These are phyloP conservation scores for Pantherophis vulpinus DNA, from an alignment of 2,797 vertebrate species.

Conservation along the genomic window DNA sequence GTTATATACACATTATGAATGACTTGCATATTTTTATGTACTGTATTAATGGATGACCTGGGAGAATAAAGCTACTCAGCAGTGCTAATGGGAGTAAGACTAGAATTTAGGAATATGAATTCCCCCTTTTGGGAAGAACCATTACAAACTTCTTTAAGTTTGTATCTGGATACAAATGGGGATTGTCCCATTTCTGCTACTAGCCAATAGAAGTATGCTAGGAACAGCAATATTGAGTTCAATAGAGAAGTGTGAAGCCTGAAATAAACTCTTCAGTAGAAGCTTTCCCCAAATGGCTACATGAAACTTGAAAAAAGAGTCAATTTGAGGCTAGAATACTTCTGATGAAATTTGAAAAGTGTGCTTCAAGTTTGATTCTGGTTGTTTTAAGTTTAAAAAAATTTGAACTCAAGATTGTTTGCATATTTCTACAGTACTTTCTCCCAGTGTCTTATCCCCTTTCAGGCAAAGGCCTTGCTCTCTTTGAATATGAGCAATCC, in stretches of 20 bases:
- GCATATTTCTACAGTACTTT: neutral
- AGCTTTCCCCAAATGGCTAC: neutral
- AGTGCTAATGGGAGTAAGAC: conserved; percentile 3
- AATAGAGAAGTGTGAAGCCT: neutral
- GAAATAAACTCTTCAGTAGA: neutral
- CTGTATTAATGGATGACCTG: conserved; percentile 45
- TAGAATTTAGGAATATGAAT: neutral
- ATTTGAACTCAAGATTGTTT: neutral
- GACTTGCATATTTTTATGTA: conserved; percentile 35
- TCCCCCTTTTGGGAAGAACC: neutral
- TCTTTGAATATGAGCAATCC: neutral
- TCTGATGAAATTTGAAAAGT: neutral
- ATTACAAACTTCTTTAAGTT: neutral
- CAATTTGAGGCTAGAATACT: neutral
- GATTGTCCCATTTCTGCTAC: neutral
- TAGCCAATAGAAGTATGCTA: neutral
- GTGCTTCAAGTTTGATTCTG: neutral
- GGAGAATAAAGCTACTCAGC: conserved; percentile 42
- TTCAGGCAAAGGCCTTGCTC: neutral
- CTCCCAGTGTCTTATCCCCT: neutral
- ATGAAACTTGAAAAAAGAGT: neutral
- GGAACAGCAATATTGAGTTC: neutral
- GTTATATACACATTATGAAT: conserved; percentile 20
- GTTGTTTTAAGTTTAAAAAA: neutral
- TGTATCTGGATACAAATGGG: neutral